A percentile compares a stretch with the other conserved stretches of the same genome.
Evolutionary conservation across 2,113 vertebrate species (phyloP).

Genomic region (Coregonus clupeaformis): DNA sequence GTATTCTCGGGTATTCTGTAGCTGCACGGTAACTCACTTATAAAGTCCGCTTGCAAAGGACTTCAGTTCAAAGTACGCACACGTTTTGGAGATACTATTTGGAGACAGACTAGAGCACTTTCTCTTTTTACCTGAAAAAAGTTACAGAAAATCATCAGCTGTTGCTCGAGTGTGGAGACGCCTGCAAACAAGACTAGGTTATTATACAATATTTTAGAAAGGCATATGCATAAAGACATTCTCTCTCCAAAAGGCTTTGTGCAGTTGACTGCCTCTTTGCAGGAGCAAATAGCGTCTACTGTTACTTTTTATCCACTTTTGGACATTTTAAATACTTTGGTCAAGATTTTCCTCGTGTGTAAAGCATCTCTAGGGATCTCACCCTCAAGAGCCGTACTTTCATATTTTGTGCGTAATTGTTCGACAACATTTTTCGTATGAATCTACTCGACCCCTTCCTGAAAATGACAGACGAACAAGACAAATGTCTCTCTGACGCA

Average conservation of each 20-base stretch:
- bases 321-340: constrained; percentile 16
- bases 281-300: constrained; percentile 16
- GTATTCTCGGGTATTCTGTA: constrained; percentile 54
- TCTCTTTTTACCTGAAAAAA: constrained; percentile 34
- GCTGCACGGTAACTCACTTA: constrained; percentile 34
- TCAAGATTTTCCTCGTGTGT: constrained; percentile 12
- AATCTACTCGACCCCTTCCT: constrained; percentile 98
- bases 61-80: constrained; percentile 65
- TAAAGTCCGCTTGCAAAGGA: constrained; percentile 54
- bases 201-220: neutral
- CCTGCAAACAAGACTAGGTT: constrained; percentile 22
- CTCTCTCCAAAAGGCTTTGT: constrained; percentile 32
- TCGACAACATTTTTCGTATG: constrained; percentile 72
- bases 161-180: constrained; percentile 37
- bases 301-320: constrained; percentile 14
- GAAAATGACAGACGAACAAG: constrained; percentile 99
- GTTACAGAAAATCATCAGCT: constrained; percentile 31
- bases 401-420: constrained; percentile 58
- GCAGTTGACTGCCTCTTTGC: constrained; percentile 5
- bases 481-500: constrained; percentile 92
- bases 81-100: constrained; percentile 64
- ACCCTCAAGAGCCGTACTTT: neutral
- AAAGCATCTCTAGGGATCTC: constrained; percentile 29
- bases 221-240: constrained; percentile 42
- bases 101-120: constrained; percentile 51